A percentile compares a stretch with the other conserved stretches of the same genome.
Conservation (phyloP, 2,797 vertebrate genomes). For the Pogonophryne albipinna region DNA sequence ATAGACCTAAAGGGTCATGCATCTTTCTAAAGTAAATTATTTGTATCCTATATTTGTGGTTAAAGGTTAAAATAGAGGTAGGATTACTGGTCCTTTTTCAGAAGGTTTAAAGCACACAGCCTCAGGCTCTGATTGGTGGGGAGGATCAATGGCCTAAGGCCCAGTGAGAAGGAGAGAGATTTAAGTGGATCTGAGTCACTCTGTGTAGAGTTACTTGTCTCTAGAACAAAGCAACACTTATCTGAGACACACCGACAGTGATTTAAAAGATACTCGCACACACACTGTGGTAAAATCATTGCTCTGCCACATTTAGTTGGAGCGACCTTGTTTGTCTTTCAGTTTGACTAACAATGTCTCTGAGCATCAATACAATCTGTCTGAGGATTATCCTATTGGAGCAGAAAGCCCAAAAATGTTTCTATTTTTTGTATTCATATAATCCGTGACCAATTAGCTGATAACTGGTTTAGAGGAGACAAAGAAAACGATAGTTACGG, state of each 20-base stretch:
- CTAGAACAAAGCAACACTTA: conserved; percentile 51
- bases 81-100: conserved; percentile 1
- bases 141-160: conserved; percentile 25
- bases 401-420: conserved; percentile 12
- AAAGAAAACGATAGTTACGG: not conserved
- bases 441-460: conserved; percentile 42
- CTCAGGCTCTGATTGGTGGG: conserved; percentile 29
- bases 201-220: conserved; percentile 53
- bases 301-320: conserved; percentile 8
- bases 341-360: conserved; percentile 39
- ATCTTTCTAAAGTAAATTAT: not conserved
- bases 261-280: conserved; percentile 44
- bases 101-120: conserved; percentile 3
- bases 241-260: conserved; percentile 34
- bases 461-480: conserved; percentile 15
- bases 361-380: conserved; percentile 10
- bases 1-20: not conserved
- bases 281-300: conserved; percentile 17
- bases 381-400: conserved; percentile 11
- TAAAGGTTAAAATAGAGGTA: not conserved
- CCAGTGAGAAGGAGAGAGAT: conserved; percentile 17
- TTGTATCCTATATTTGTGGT: not conserved
- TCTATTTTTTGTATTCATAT: conserved; percentile 26
- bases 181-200: conserved; percentile 64
- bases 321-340: conserved; percentile 24